Evolutionary conservation across 2,888 invertebrate genomes (phyloP).

Genomic region (Drosophila greeni): DNA sequence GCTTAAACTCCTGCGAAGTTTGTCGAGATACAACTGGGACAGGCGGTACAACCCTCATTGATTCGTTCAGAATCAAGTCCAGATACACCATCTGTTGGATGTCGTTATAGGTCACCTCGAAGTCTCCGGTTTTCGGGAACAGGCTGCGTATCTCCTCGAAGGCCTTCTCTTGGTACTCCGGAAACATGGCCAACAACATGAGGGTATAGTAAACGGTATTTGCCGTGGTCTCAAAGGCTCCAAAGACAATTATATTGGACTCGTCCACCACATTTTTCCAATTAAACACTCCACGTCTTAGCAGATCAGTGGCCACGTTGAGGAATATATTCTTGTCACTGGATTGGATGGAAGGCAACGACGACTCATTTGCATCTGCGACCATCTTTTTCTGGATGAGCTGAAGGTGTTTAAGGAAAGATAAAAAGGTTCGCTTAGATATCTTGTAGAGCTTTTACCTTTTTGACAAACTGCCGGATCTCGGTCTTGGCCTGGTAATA

Average conservation of each 20-base stretch:
- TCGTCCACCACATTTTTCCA: constrained; percentile 74
- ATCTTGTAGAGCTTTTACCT: constrained; percentile 42
- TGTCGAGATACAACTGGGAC: constrained; percentile 74
- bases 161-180: constrained; percentile 71
- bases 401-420: constrained; percentile 27
- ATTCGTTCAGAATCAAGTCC: constrained; percentile 76
- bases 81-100: constrained; percentile 73
- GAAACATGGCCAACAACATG: constrained; percentile 74
- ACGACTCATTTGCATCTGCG: constrained; percentile 30
- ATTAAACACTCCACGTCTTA: constrained; percentile 64
- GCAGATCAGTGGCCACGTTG: constrained; percentile 69
- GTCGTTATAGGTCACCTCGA: constrained; percentile 68
- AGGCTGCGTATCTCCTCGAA: constrained; percentile 71
- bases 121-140: constrained; percentile 61
- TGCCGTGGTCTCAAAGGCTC: constrained; percentile 77
- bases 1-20: constrained; percentile 59
- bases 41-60: constrained; percentile 75
- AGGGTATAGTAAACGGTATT: constrained; percentile 68
- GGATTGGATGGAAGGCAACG: neutral
- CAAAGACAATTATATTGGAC: constrained; percentile 75
- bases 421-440: neutral
- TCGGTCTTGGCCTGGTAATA: constrained; percentile 63
- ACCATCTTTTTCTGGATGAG: constrained; percentile 61
- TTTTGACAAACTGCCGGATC: constrained; percentile 67
- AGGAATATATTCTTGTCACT: constrained; percentile 62